Conservation (phyloP, 1,140 invertebrate species). For the Brachionus rotundiformis region DNA sequence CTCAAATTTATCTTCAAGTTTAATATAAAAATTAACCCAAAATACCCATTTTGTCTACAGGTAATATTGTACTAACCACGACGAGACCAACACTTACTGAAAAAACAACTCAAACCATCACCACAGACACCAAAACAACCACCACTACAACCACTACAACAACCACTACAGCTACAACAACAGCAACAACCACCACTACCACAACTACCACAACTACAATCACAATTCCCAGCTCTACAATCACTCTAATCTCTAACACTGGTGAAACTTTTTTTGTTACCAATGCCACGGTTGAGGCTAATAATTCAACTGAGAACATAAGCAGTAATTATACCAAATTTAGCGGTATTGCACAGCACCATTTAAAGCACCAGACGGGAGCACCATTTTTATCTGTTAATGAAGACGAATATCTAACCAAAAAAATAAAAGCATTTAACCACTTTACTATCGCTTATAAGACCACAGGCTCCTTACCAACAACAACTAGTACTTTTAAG, state of each 20-base stretch:
- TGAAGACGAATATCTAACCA: neutral
- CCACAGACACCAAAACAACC: neutral
- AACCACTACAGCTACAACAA: neutral
- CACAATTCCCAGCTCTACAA: neutral
- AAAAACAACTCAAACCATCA: neutral
- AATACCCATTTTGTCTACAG: slow-evolving; percentile 14
- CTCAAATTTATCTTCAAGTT: slow-evolving; percentile 27
- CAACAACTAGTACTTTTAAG: slow-evolving; percentile 12
- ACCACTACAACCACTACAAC: neutral
- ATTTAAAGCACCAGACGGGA: neutral
- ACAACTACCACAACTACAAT: neutral
- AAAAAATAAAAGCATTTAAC: slow-evolving; percentile 18
- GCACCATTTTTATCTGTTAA: slow-evolving; percentile 21
- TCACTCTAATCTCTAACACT: neutral
- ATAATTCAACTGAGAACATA: neutral
- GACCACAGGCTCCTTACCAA: neutral
- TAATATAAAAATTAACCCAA: slow-evolving; percentile 3
- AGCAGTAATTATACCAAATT: slow-evolving; percentile 31
- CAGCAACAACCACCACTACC: neutral
- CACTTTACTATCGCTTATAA: slow-evolving; percentile 42
- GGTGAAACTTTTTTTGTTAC: neutral
- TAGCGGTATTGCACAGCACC: slow-evolving; percentile 5
- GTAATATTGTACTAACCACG: slow-evolving; percentile 6
- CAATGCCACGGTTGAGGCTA: neutral
- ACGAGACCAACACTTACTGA: neutral